Conservation (phyloP, 1,140 invertebrate genomes). For the Polypedilum pembai region DNA sequence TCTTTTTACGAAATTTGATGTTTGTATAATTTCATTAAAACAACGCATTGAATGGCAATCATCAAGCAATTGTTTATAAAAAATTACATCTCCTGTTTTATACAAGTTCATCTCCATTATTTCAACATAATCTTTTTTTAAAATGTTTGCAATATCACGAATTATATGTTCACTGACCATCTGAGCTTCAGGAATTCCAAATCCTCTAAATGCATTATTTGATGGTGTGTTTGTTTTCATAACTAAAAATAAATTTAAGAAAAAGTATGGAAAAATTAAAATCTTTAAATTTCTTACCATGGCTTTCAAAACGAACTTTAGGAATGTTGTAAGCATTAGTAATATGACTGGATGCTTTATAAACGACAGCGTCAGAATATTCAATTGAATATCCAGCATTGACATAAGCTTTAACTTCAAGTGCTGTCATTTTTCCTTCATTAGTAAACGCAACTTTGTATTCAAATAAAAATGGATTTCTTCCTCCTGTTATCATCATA, state of each 20-base stretch:
- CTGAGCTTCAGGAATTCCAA: constrained; percentile 86
- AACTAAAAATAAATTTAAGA: background rate
- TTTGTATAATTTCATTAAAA: constrained; percentile 60
- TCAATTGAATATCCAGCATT: constrained; percentile 81
- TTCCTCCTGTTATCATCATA: constrained; percentile 77
- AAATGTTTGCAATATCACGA: constrained; percentile 62
- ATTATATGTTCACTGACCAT: constrained; percentile 72
- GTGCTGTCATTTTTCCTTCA: constrained; percentile 63
- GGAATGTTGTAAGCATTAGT: constrained; percentile 73
- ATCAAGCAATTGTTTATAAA: constrained; percentile 57
- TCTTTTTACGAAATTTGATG: constrained; percentile 51
- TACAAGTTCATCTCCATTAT: constrained; percentile 58
- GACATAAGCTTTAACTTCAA: constrained; percentile 67
- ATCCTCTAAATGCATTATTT: constrained; percentile 85
- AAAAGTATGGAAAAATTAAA: background rate
- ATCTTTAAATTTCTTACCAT: constrained; percentile 38
- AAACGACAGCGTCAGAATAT: constrained; percentile 60
- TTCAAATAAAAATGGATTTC: constrained; percentile 81
- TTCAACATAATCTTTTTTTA: constrained; percentile 53
- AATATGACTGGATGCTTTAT: constrained; percentile 69
- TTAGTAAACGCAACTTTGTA: constrained; percentile 79
- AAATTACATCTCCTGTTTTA: constrained; percentile 60
- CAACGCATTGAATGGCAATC: constrained; percentile 60
- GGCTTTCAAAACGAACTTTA: constrained; percentile 57
- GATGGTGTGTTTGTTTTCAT: constrained; percentile 82